A percentile compares a stretch with the other conserved stretches of the same genome.
Conservation (phyloP, 1,140 invertebrate species). For the Meteorus sp. region DNA sequence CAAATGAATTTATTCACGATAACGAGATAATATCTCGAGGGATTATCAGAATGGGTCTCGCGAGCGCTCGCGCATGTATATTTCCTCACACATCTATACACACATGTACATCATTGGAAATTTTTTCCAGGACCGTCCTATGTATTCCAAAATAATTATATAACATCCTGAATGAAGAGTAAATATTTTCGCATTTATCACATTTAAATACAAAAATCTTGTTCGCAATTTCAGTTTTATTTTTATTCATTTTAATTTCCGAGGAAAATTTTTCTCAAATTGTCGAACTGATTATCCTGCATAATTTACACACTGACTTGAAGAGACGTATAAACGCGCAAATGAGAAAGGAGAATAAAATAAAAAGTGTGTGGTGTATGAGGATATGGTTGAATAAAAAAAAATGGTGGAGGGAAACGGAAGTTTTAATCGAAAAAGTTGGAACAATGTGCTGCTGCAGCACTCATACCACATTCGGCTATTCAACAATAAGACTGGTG, state of each 20-base stretch:
- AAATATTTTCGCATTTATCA: neutral
- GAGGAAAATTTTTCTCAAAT: neutral
- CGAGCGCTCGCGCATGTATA: conserved; percentile 1
- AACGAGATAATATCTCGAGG: conserved; percentile 26
- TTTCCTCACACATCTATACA: conserved; percentile 2
- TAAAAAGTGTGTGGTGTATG: neutral
- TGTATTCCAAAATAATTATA: neutral
- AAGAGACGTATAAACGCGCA: neutral
- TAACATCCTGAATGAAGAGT: neutral
- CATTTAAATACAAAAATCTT: too few relatives aligned
- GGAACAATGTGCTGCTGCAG: conserved; percentile 32
- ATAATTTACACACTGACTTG: neutral
- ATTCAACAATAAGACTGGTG: conserved; percentile 11
- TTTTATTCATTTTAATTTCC: neutral
- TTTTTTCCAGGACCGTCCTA: neutral
- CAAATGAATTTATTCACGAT: conserved; percentile 27
- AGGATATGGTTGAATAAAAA: neutral
- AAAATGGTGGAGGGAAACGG: neutral
- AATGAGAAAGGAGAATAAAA: neutral
- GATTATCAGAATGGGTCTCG: conserved; percentile 25
- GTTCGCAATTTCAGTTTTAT: too few relatives aligned
- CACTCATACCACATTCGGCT: neutral
- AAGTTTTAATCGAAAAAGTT: conserved; percentile 35
- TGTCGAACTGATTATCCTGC: neutral
- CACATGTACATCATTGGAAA: neutral